phyloP scores from a whole-genome alignment of 2,888 invertebrate species.

The Synergus itoensis region DNA sequence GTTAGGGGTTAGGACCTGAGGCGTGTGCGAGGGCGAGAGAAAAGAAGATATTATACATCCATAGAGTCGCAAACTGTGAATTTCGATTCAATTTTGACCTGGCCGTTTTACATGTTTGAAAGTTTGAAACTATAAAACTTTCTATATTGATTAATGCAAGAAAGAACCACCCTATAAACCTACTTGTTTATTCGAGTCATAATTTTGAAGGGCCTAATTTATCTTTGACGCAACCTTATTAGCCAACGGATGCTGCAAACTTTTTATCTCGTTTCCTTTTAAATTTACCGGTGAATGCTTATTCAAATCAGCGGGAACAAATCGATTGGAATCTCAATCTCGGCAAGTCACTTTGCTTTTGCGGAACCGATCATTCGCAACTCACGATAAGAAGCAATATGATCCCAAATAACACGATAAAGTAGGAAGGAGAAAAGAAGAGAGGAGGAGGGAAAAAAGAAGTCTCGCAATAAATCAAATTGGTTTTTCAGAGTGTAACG shows the following conservation, averaged over 20 bases:
- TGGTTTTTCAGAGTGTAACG: slow-evolving; percentile 66
- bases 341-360: slow-evolving; percentile 37
- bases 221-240: slow-evolving; percentile 4
- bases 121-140: neutral
- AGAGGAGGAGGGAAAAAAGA: slow-evolving; percentile 39
- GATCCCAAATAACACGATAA: slow-evolving; percentile 46
- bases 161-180: neutral
- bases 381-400: slow-evolving; percentile 32
- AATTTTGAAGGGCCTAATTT: slow-evolving; percentile 10
- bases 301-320: slow-evolving; percentile 34
- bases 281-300: slow-evolving; percentile 28
- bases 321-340: slow-evolving; percentile 39
- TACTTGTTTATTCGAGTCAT: slow-evolving; percentile 6
- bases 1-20: neutral
- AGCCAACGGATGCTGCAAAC: neutral
- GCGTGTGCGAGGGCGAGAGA: neutral
- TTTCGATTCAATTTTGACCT: too few relatives aligned
- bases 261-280: slow-evolving; percentile 7
- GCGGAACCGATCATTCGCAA: slow-evolving; percentile 33
- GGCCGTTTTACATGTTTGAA: too few relatives aligned
- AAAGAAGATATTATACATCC: neutral
- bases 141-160: neutral
- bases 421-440: slow-evolving; percentile 40
- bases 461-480: slow-evolving; percentile 72
- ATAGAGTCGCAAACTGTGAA: neutral